Evolutionary conservation across 2,888 invertebrate genomes (phyloP).

Genomic region (Tenthredo scrophulariae): DNA sequence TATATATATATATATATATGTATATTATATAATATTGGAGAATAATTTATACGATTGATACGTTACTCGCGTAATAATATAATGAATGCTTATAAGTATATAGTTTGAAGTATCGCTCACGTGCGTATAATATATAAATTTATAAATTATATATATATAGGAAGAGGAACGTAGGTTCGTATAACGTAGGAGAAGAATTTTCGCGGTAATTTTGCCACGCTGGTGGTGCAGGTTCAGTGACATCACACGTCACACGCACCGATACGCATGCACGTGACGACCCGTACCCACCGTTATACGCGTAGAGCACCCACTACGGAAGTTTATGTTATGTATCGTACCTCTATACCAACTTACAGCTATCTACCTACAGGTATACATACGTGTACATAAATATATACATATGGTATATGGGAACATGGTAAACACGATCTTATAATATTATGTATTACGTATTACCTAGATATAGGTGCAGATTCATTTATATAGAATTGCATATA

Average conservation of each 20-base stretch:
- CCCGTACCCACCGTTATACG: conserved; percentile 73
- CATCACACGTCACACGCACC: conserved; percentile 66
- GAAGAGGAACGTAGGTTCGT: not conserved
- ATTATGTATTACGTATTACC: not conserved
- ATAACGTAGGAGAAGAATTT: not conserved
- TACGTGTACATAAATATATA: not conserved
- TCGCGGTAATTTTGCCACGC: conserved; percentile 52
- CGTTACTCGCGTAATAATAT: not conserved
- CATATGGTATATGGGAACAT: not conserved
- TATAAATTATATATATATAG: not conserved
- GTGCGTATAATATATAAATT: not conserved
- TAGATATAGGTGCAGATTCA: not conserved
- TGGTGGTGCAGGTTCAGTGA: conserved; percentile 75
- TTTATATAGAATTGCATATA: not conserved
- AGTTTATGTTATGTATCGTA: conserved; percentile 55
- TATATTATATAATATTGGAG: not conserved
- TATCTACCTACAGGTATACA: not conserved
- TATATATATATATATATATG: not conserved
- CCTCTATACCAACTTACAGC: not conserved
- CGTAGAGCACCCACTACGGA: conserved; percentile 69
- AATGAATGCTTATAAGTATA: not conserved
- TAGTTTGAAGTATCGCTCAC: not conserved
- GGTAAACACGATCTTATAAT: not conserved
- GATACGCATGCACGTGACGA: conserved; percentile 76
- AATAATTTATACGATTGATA: not conserved